Evolutionary conservation across 2,797 vertebrate genomes (phyloP).

Genomic region (Crypturellus tataupa): DNA sequence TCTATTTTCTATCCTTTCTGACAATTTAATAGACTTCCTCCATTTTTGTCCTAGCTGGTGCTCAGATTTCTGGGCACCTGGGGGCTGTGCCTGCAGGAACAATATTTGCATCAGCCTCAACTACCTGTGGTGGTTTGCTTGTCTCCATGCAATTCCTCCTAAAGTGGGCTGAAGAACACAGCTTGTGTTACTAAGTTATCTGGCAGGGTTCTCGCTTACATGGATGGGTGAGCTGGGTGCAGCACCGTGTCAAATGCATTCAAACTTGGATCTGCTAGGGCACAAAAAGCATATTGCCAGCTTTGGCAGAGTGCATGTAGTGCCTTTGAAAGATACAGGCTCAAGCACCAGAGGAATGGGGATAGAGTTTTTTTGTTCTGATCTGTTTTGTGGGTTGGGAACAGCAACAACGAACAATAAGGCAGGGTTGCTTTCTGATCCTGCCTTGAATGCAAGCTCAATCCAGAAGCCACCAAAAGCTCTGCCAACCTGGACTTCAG

Average conservation of each 20-base stretch:
- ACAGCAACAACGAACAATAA: background rate
- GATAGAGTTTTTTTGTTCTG: background rate
- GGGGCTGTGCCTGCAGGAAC: background rate
- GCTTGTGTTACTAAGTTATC: background rate
- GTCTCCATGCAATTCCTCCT: background rate
- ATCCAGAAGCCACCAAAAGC: background rate
- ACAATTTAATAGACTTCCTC: background rate
- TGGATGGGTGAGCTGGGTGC: too few species aligned
- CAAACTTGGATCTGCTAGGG: background rate
- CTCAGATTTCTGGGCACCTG: background rate
- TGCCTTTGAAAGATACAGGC: background rate
- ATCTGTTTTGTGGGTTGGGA: background rate
- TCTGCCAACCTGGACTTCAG: background rate
- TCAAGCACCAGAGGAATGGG: background rate
- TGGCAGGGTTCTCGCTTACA: background rate
- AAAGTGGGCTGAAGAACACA: background rate
- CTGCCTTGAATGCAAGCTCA: rapidly evolving
- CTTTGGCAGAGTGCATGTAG: background rate
- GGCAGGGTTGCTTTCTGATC: background rate
- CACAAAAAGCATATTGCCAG: background rate
- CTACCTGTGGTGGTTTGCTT: background rate
- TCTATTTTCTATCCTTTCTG: background rate
- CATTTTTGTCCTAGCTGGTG: background rate
- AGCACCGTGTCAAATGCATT: background rate
- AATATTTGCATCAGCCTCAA: background rate